Percentiles rank a stretch among this genome's conserved stretches.
Evolutionary conservation across 1,140 invertebrate species (phyloP).

Genomic region (Bilobella aurantiaca): DNA sequence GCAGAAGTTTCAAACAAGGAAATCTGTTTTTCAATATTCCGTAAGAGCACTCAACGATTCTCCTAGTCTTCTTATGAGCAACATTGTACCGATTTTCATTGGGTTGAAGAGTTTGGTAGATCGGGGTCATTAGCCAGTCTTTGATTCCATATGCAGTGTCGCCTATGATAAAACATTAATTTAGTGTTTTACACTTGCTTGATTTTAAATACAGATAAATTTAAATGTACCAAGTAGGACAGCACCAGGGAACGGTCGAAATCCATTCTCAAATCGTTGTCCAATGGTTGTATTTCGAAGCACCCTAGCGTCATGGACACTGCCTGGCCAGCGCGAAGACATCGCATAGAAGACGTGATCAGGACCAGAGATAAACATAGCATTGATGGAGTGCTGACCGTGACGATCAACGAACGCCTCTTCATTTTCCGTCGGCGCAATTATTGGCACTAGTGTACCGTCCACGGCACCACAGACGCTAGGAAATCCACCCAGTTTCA

Average conservation of each 20-base stretch:
- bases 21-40: constrained; percentile 36
- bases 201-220: neutral
- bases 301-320: constrained; percentile 33
- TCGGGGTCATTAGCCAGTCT: no score
- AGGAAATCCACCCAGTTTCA: constrained; percentile 7
- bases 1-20: constrained; percentile 31
- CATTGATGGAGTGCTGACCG: constrained; percentile 35
- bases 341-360: constrained; percentile 33
- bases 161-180: constrained; percentile 9
- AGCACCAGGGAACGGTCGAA: constrained; percentile 20
- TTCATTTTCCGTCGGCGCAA: constrained; percentile 29
- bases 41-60: constrained; percentile 29
- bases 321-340: constrained; percentile 33
- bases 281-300: constrained; percentile 30
- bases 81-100: constrained; percentile 7
- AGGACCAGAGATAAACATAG: constrained; percentile 34
- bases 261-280: constrained; percentile 16
- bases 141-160: constrained; percentile 32
- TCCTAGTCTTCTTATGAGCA: constrained; percentile 31
- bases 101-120: constrained; percentile 8
- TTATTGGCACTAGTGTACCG: constrained; percentile 35
- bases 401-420: constrained; percentile 34
- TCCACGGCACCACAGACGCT: constrained; percentile 16
- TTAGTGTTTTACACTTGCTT: neutral
- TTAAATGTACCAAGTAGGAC: constrained; percentile 14